phyloP scores from a whole-genome alignment of 2,797 vertebrate genomes.

The Coccyzus lansbergi region DNA sequence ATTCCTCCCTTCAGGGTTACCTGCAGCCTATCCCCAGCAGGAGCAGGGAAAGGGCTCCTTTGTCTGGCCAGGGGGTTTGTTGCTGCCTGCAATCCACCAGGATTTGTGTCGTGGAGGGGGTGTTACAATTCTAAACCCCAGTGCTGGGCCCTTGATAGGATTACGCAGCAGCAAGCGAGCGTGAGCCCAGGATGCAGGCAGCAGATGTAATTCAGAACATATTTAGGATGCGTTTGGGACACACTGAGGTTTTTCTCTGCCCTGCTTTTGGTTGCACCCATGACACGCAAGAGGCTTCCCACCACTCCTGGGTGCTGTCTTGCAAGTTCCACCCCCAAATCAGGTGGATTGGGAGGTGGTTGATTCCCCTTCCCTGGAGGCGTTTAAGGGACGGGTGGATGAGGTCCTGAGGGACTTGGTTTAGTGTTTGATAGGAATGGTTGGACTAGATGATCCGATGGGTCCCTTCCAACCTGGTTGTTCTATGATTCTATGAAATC shows the following conservation, averaged over 20 bases:
- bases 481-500: too few relatives aligned
- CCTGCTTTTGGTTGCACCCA: accelerated
- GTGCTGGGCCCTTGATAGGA: slow-evolving; percentile 11
- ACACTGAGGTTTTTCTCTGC: not conserved
- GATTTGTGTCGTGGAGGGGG: not conserved
- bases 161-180: not conserved
- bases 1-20: not conserved
- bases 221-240: not conserved
- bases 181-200: not conserved
- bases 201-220: accelerated
- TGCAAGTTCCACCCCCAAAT: not conserved
- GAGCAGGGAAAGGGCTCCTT: not conserved
- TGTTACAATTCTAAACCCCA: not conserved
- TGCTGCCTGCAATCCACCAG: not conserved
- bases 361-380: too few relatives aligned
- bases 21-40: not conserved
- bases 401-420: too few relatives aligned
- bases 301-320: not conserved
- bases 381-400: too few relatives aligned
- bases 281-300: not conserved
- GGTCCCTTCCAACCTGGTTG: too few relatives aligned
- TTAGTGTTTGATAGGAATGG: too few relatives aligned
- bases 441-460: too few relatives aligned
- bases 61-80: not conserved
- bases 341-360: too few relatives aligned